Percentiles rank a stretch among this genome's conserved stretches.
Evolutionary conservation across 2,113 vertebrate species (phyloP).

Genomic region (Poecile atricapillus): DNA sequence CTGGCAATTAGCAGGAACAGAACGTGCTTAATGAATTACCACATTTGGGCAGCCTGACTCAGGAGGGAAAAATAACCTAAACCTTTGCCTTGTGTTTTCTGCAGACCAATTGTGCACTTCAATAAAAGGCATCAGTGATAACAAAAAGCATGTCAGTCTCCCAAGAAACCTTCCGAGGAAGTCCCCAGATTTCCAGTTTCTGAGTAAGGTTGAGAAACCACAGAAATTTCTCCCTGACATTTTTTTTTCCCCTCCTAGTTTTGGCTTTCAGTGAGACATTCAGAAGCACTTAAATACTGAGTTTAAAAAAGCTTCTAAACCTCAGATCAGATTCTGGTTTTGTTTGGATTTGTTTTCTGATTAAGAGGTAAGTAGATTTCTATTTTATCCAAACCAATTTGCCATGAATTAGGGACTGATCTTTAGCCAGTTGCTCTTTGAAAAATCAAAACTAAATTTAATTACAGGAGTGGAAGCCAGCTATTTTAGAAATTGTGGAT

Average conservation of each 20-base stretch:
- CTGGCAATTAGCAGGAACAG: background rate
- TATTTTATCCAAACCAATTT: background rate
- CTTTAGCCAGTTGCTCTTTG: background rate
- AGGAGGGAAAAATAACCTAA: background rate
- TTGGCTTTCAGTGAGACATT: background rate
- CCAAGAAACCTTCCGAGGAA: background rate
- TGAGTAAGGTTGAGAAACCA: background rate
- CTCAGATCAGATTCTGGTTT: background rate
- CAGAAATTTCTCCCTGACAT: background rate
- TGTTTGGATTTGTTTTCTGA: slow-evolving; percentile 12
- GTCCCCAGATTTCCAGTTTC: background rate
- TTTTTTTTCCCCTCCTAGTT: background rate
- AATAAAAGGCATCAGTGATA: background rate
- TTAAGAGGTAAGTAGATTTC: background rate
- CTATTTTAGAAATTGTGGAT: background rate
- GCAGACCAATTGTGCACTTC: background rate
- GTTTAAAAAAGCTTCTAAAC: background rate
- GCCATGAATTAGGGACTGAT: background rate
- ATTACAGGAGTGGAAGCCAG: background rate
- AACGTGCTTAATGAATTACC: background rate
- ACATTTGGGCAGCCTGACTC: background rate
- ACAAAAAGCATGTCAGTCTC: background rate
- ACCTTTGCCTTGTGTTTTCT: background rate
- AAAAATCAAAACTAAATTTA: background rate
- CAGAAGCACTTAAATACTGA: background rate